Evolutionary conservation across 1,140 invertebrate genomes (phyloP).

Genomic region (Bradynema listronoti): DNA sequence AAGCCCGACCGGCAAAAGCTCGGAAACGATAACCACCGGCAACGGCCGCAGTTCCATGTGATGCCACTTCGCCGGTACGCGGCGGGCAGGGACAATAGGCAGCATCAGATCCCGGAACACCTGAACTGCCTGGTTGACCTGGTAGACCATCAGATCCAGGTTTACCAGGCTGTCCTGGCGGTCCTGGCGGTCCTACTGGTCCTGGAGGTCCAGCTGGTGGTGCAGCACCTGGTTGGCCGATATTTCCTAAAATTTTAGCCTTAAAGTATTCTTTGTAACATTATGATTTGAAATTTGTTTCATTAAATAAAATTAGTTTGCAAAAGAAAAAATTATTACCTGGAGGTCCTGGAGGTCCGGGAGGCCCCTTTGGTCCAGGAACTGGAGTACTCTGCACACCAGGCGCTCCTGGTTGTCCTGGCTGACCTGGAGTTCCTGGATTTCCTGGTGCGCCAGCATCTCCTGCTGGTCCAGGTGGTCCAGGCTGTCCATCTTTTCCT

Average conservation of each 20-base stretch:
- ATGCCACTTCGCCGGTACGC: background rate
- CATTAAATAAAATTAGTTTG: no score
- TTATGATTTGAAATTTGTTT: no score
- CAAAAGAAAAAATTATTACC: conserved; percentile 1
- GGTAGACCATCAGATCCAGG: conserved; percentile 26
- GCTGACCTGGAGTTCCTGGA: conserved; percentile 11
- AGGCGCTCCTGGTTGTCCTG: conserved; percentile 10
- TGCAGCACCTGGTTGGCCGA: conserved; percentile 14
- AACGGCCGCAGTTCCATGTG: background rate
- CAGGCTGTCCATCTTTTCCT: conserved; percentile 10
- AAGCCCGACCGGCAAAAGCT: no score
- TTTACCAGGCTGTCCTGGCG: conserved; percentile 27
- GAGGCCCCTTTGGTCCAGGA: conserved; percentile 21
- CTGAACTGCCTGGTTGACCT: conserved; percentile 16
- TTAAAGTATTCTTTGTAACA: no score
- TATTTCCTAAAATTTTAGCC: no score
- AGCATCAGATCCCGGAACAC: conserved; percentile 10
- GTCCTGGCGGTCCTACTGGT: conserved; percentile 23
- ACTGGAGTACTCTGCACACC: conserved; percentile 12
- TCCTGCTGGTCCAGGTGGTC: background rate
- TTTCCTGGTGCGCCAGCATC: background rate
- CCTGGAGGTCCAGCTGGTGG: conserved; percentile 14
- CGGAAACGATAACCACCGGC: conserved; percentile 9
- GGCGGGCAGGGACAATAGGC: conserved; percentile 5
- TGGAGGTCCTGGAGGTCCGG: conserved; percentile 18